Evolutionary conservation across 2,888 invertebrate species (phyloP).

Genomic region (Pristionchus entomophagus): DNA sequence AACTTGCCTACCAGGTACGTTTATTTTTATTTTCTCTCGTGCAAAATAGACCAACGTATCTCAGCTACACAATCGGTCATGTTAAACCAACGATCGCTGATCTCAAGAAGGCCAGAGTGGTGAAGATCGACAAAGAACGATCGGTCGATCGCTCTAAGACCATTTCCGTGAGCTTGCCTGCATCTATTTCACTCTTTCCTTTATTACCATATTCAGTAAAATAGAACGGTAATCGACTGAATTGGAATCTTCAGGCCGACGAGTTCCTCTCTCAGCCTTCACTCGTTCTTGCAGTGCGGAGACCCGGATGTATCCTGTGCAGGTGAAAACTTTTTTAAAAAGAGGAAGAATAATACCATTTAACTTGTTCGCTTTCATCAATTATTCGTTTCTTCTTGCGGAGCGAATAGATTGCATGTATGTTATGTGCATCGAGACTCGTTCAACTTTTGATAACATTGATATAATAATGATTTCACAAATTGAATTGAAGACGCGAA

Average conservation of each 20-base stretch:
- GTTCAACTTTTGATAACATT: too few species aligned
- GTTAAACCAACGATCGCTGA: background rate
- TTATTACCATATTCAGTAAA: background rate
- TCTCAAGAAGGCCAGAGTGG: background rate
- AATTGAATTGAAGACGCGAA: slow-evolving; percentile 53
- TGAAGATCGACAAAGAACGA: background rate
- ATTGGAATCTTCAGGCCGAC: background rate
- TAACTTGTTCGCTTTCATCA: too few species aligned
- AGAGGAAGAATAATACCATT: background rate
- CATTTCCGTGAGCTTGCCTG: background rate
- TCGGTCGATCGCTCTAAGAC: background rate
- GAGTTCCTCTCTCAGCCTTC: slow-evolving; percentile 56
- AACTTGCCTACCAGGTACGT: background rate
- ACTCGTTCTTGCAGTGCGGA: slow-evolving; percentile 72
- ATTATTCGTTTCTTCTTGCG: too few species aligned
- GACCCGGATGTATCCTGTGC: slow-evolving; percentile 74
- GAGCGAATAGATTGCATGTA: too few species aligned
- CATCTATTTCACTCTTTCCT: too few species aligned
- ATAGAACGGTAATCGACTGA: background rate
- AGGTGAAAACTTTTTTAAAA: background rate
- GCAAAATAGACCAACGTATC: background rate
- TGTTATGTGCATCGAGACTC: too few species aligned
- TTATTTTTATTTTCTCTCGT: background rate
- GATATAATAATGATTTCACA: too few species aligned
- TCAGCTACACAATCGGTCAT: background rate